These are phyloP conservation scores for Merodon equestris DNA, from an alignment of 2,888 invertebrate genomes.

Conservation along the genomic window DNA sequence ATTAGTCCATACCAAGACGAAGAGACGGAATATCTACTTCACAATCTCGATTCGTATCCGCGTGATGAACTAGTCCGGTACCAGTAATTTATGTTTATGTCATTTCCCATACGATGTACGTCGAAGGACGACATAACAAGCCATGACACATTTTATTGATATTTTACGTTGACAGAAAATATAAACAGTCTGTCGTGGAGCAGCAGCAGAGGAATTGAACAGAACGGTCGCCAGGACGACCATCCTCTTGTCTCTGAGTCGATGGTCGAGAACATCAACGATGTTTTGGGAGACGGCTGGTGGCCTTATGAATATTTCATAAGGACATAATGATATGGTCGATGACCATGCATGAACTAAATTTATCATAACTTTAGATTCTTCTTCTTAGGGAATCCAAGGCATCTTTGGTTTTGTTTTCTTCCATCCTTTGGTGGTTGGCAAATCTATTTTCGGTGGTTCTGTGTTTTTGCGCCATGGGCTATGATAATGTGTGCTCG, in stretches of 20 bases:
- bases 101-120: conserved; percentile 41
- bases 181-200: conserved; percentile 32
- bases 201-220: not conserved
- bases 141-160: conserved; percentile 57
- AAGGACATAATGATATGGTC: conserved; percentile 62
- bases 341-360: conserved; percentile 64
- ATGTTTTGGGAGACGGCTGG: conserved; percentile 41
- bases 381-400: conserved; percentile 17
- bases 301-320: conserved; percentile 67
- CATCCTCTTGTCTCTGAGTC: not conserved
- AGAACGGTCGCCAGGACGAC: conserved; percentile 3
- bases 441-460: conserved; percentile 13
- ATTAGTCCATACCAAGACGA: conserved; percentile 27
- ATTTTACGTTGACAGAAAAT: conserved; percentile 49
- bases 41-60: conserved; percentile 21
- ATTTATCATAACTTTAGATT: conserved; percentile 61
- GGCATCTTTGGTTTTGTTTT: conserved; percentile 17
- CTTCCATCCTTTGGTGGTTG: conserved; percentile 8
- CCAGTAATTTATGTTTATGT: conserved; percentile 30
- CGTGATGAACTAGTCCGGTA: not conserved
- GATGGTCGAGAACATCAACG: conserved; percentile 13
- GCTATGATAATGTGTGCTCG: conserved; percentile 43
- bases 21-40: no score
- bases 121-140: conserved; percentile 46
- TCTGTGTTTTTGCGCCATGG: conserved; percentile 13